Conservation (phyloP, 30 jellyfish, hydroid and myxozoan genomes). For the Haliclystus octoradiatus region DNA sequence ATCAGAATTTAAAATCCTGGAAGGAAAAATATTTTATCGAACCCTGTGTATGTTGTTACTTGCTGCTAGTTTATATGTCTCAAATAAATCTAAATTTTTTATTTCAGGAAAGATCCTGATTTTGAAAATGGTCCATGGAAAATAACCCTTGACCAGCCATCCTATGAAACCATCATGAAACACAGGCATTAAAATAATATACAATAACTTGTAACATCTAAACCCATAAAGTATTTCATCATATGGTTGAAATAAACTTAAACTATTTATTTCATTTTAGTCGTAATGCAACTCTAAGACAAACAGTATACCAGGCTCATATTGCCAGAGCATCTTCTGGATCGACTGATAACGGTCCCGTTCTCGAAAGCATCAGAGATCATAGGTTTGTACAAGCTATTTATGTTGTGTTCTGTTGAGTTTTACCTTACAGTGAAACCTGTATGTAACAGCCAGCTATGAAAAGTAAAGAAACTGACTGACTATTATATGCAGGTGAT, state of each 20-base stretch:
- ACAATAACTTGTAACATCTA: too few species aligned
- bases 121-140: constrained; percentile 75
- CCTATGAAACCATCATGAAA: constrained; percentile 62
- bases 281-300: constrained; percentile 34
- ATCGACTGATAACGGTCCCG: constrained; percentile 24
- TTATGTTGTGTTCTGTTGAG: too few species aligned
- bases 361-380: constrained; percentile 38
- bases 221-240: neutral
- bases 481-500: too few species aligned
- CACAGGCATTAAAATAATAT: too few species aligned
- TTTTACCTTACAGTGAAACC: too few species aligned
- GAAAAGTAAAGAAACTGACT: too few species aligned
- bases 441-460: too few species aligned
- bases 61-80: too few species aligned
- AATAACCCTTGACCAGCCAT: constrained; percentile 54
- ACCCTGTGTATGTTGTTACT: too few species aligned
- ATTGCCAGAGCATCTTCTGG: constrained; percentile 48
- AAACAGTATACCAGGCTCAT: constrained; percentile 33
- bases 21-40: too few species aligned
- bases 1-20: too few species aligned
- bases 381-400: constrained; percentile 14
- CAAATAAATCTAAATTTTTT: too few species aligned
- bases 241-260: neutral
- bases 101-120: constrained; percentile 18
- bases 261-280: constrained; percentile 8